phyloP scores from a whole-genome alignment of 2,888 invertebrate genomes.

The Amiota mariae region DNA sequence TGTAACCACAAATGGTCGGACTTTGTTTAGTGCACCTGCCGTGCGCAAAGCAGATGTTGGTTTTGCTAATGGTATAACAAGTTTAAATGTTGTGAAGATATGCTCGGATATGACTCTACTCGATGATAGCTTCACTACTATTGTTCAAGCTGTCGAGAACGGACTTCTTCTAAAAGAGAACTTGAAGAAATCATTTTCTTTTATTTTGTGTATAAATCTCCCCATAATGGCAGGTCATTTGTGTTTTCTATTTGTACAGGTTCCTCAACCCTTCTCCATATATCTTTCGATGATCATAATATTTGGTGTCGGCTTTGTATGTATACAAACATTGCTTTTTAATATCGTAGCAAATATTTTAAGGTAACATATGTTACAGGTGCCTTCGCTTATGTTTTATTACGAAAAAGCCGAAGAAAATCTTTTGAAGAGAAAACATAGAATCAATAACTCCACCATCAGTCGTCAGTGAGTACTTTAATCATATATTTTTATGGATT shows the following conservation, averaged over 20 bases:
- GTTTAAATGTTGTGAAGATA: conserved; percentile 23
- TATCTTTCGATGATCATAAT: conserved; percentile 1
- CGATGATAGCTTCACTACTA: conserved; percentile 40
- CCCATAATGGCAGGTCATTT: conserved; percentile 28
- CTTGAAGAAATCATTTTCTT: conserved; percentile 46
- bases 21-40: conserved; percentile 41
- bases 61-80: conserved; percentile 38
- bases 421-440: conserved; percentile 47
- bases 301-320: conserved; percentile 46
- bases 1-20: conserved; percentile 48
- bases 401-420: conserved; percentile 45
- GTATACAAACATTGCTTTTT: conserved; percentile 7
- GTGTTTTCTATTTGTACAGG: conserved; percentile 17
- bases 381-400: conserved; percentile 45
- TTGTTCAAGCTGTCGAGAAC: conserved; percentile 42
- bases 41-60: conserved; percentile 46
- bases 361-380: conserved; percentile 31
- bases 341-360: no score
- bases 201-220: conserved; percentile 41
- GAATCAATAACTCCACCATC: conserved; percentile 39
- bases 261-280: conserved; percentile 45
- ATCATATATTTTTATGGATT: not conserved
- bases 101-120: conserved; percentile 48
- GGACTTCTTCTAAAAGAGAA: conserved; percentile 54
- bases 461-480: conserved; percentile 41